Evolutionary conservation across 1,140 invertebrate species (phyloP), one percentile per base, ranked within the genome.

Genomic region (Rhyacophila brunnea): DNA sequence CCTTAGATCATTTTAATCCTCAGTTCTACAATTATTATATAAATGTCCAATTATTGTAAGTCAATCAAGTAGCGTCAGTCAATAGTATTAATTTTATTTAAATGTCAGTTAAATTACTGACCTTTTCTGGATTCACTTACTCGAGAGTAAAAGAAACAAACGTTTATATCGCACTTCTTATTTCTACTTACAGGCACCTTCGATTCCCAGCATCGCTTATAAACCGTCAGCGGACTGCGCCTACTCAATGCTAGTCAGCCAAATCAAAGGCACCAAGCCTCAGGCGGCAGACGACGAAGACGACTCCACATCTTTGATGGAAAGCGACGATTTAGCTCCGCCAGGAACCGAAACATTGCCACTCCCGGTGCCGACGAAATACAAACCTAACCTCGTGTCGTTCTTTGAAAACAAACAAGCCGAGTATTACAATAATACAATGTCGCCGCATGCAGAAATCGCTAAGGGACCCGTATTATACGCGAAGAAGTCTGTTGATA

Each of bases 141-240:
- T 28, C 23, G 23, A 28, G 4, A 28, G 9, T 28, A 28, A 28
- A 28, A 28, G 3, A 28, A 28, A 28, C 23, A 28, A 28, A 5
- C 23, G 23, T 9, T 28, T 28, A 28, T 28, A 28, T 28, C 23
- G 4, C 3, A 5, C 11, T 1, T 52, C 1, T 53, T 60, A 54
- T 36, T 60, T 54, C 28, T 18, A 66, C 66, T 70, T 54, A 51
- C 71, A 86, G 83, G 84, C 85, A 34, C 83, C 83, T 5, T 82
- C 80, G 38, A 85, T 87, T 66, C 85, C 86, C 23, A 84, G 78
- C 64, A 87, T 91, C 61, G 81, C 83, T 48, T 90, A 91, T 72
- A 88, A 88, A 68, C 89, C 90, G 20, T 89, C 89, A 6, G 85
- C 87, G 0, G 87, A 92, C 74, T 93, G 89, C 74, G 85, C 90